Conservation (phyloP, 2,888 invertebrate species). For the Pyrrhia umbra region DNA sequence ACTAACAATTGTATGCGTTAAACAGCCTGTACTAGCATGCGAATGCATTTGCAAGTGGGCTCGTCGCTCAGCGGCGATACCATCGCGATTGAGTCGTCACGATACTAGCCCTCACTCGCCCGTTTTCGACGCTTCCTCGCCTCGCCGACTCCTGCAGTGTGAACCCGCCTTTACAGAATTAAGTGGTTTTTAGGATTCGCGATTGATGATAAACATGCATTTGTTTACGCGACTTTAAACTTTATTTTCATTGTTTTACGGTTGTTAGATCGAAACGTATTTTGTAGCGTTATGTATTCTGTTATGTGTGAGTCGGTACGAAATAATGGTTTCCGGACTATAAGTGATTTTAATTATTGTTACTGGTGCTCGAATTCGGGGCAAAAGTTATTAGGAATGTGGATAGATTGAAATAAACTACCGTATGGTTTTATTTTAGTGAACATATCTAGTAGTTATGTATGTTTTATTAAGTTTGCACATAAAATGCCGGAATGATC, state of each 20-base stretch:
- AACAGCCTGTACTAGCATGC: slow-evolving; percentile 44
- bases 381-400: slow-evolving; percentile 1
- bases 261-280: slow-evolving; percentile 23
- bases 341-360: slow-evolving; percentile 57
- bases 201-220: slow-evolving; percentile 53
- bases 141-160: slow-evolving; percentile 52
- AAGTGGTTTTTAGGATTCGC: slow-evolving; percentile 59
- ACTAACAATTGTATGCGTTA: slow-evolving; percentile 53
- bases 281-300: slow-evolving; percentile 20
- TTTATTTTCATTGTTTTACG: slow-evolving; percentile 30
- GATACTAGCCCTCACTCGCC: slow-evolving; percentile 56
- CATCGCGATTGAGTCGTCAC: slow-evolving; percentile 69
- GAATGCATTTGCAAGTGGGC: slow-evolving; percentile 57
- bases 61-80: slow-evolving; percentile 60
- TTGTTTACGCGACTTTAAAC: slow-evolving; percentile 46
- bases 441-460: background rate
- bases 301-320: slow-evolving; percentile 29
- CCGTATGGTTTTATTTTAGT: background rate
- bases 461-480: too few relatives aligned
- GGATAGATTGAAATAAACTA: slow-evolving; percentile 1
- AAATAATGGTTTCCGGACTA: slow-evolving; percentile 54
- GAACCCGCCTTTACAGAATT: slow-evolving; percentile 64
- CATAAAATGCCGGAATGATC: too few relatives aligned
- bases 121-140: slow-evolving; percentile 54
- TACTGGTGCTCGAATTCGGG: slow-evolving; percentile 14